phyloP scores from a whole-genome alignment of 2,888 invertebrate species.

The Sarcophaga rosellei region DNA sequence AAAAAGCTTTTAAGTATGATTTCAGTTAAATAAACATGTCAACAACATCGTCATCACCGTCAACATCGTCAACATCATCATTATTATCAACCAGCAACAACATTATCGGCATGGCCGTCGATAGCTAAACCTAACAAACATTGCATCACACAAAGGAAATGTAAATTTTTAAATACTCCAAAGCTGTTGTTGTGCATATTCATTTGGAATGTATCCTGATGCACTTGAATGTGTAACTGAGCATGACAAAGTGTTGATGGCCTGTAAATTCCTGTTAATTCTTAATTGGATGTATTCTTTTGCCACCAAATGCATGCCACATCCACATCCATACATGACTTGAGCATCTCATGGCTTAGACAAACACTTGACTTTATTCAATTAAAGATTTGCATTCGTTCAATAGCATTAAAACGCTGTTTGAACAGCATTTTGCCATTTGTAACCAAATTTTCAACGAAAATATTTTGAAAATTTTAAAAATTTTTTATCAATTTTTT shows the following conservation, averaged over 20 bases:
- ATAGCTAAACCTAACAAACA: too few relatives aligned
- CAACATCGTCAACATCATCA: background rate
- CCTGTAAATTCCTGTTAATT: constrained; percentile 57
- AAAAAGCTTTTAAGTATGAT: constrained; percentile 59
- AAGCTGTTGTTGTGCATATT: background rate
- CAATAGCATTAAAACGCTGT: background rate
- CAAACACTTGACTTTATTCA: constrained; percentile 7
- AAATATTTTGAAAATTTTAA: too few relatives aligned
- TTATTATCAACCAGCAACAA: too few relatives aligned
- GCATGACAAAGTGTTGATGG: constrained; percentile 40
- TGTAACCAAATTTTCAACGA: too few relatives aligned
- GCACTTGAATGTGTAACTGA: constrained; percentile 16
- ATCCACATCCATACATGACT: background rate
- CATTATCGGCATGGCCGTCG: too few relatives aligned
- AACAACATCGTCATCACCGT: constrained; percentile 1
- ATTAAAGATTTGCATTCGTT: background rate
- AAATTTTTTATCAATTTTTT: too few relatives aligned
- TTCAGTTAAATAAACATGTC: constrained; percentile 60
- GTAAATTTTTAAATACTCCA: constrained; percentile 33
- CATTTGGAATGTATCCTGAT: constrained; percentile 40
- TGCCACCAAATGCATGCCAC: constrained; percentile 5
- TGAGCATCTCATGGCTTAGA: background rate
- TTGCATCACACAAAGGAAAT: constrained; percentile 24
- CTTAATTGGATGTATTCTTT: constrained; percentile 56
- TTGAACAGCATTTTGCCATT: too few relatives aligned